Base-by-base conservation (phyloP, 1,140 invertebrate species). In the Eupeodes corollae region DNA sequence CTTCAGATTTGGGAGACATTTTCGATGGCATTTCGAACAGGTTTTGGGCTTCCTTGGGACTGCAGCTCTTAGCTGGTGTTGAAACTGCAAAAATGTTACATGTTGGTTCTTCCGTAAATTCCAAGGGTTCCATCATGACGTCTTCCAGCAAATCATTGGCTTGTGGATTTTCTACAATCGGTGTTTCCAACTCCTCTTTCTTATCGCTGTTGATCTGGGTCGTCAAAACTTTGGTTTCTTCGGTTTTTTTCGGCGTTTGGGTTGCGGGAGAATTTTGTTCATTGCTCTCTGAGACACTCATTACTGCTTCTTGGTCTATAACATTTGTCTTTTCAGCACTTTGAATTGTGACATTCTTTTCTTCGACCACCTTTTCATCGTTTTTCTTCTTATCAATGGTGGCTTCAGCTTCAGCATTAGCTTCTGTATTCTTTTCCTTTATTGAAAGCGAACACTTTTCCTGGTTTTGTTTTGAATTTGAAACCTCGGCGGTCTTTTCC, bases 141-240 rank as follows among this genome's bases (percentile, higher is more conserved):
- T 11, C 33, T 6, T 26, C 19, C 2, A 44, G 13, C 26, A 13
- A 6, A 15, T 15, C 1, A 26, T 52, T 49, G 3, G 34, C 51
- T 13, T 58, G 62, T 14, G 63, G 63, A 9, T 51, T 48, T 19
- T 65, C 59, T 2, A 59, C 48, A 3, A 50, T 42, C 0, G 61
- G 45, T 2, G 60, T 0, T 47, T 66, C 63, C 60, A 63, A 63
- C 2, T 66, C 63, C 18, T 56, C 55, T 54, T 65, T 62, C n/a
- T 49, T 42, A 6, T 40, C 37, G 15, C 34, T 34, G 14, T 44
- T 47, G 13, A 46, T 26, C 21, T 3, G 21, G 21, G 21, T 51
- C 12, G 44, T 42, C 21, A 33, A 21, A 12, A 18, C 18, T 18
- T 14, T 48, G 15, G 18, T 43, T 15, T n/a, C 15, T 32, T 32